Percentiles rank a stretch among this genome's conserved stretches.
These are phyloP conservation scores for Mionectes olivaceus DNA, from an alignment of 2,797 vertebrate genomes.

Conservation along the genomic window DNA sequence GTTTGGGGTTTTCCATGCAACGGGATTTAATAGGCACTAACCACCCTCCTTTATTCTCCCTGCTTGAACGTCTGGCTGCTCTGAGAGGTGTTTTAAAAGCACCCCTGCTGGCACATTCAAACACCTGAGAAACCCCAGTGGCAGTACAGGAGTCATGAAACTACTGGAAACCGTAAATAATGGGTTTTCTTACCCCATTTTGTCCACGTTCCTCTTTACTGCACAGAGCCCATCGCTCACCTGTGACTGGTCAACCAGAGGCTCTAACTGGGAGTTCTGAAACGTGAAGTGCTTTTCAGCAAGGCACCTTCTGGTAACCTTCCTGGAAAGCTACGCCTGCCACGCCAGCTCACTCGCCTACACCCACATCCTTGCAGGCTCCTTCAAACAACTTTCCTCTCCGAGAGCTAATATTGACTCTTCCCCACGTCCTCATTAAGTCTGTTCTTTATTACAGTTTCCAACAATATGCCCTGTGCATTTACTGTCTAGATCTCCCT, in stretches of 20 bases:
- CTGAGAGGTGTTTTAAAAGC: neutral
- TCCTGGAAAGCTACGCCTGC: neutral
- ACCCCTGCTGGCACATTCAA: neutral
- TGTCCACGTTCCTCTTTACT: neutral
- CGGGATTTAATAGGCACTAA: neutral
- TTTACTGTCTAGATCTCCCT: conserved; percentile 18
- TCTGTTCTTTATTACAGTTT: conserved; percentile 55
- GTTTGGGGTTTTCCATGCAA: neutral
- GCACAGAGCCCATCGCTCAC: neutral
- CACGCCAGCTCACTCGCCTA: fast-evolving
- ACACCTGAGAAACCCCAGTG: neutral
- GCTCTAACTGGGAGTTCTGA: neutral
- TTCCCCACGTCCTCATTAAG: conserved; percentile 39
- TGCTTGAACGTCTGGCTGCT: neutral
- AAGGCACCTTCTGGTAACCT: neutral
- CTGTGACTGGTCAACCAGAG: neutral
- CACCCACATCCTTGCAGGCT: neutral
- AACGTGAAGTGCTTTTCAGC: neutral
- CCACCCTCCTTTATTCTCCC: neutral
- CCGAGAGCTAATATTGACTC: conserved; percentile 59
- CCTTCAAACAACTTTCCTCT: conserved; percentile 50
- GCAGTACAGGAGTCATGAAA: neutral
- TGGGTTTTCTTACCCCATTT: neutral
- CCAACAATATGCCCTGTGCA: conserved; percentile 23
- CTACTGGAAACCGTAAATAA: neutral